A percentile compares a stretch with the other conserved stretches of the same genome.
Conservation (phyloP, 2,888 invertebrate species). For the Pseudococcus viburni region DNA sequence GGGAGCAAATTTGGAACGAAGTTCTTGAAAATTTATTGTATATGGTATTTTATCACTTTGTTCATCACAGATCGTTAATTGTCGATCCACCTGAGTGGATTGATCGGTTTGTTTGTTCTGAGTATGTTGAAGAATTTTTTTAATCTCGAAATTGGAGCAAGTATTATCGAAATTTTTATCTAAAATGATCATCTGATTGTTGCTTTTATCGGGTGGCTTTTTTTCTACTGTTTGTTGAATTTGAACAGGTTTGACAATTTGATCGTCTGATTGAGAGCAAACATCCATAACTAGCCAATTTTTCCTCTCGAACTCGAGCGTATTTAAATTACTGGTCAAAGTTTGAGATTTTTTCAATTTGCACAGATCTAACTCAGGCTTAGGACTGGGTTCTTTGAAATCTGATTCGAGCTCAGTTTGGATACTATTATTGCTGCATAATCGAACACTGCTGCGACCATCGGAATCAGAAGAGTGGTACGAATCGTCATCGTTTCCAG, state of each 20-base stretch:
- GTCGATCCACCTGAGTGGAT: background rate
- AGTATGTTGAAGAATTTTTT: background rate
- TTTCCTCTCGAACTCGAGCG: background rate
- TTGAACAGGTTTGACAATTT: background rate
- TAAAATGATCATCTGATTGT: background rate
- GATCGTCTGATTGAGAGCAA: background rate
- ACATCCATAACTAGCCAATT: background rate
- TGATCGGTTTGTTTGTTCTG: background rate
- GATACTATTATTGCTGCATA: constrained; percentile 17
- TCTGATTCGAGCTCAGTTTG: constrained; percentile 45
- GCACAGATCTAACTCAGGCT: background rate
- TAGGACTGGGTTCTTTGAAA: background rate
- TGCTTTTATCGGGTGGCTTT: background rate
- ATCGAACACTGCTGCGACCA: background rate
- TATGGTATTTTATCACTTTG: background rate
- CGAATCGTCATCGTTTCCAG: background rate
- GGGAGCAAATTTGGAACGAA: background rate
- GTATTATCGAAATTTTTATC: background rate
- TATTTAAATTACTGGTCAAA: constrained; percentile 39
- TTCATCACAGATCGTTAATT: constrained; percentile 1
- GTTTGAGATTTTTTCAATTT: constrained; percentile 43
- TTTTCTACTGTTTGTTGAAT: background rate
- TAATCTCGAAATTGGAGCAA: background rate
- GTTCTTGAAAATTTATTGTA: background rate
- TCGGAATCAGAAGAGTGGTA: constrained; percentile 9